Base-by-base conservation (phyloP, 1,140 invertebrate genomes). In the Sycophila sp. region DNA sequence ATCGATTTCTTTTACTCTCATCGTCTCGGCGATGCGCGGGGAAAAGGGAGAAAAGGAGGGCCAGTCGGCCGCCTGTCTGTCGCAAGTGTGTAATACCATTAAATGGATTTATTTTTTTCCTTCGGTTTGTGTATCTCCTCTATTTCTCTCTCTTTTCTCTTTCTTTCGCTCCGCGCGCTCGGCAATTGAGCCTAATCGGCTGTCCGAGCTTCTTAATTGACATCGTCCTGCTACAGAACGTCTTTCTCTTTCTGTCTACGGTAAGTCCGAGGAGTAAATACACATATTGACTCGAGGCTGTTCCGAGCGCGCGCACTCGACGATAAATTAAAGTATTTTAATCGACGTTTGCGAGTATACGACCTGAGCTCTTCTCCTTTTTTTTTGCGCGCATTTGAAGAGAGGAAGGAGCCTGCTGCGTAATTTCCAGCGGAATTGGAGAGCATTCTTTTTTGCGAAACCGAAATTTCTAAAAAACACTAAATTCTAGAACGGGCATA, bases 101-200 rank as follows among this genome's bases (percentile, higher is more conserved):
- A 67, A 58, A 49, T 58, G 65, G 53, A 67, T 67, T 67, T 58
- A 59, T 58, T 40, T 59, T 45, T 64, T 36, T 68, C 28, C 24
- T 8, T n/a, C 45, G 11, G 58, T n/a, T n/a, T n/a, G n/a, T n/a
- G n/a, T n/a, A n/a, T n/a, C n/a, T n/a, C n/a, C n/a, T 47, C 63
- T 51, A 65, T 51, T 66, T 63, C 62, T 45, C 65, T 40, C 65
- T 30, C 66, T 71, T 56, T 49, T 64, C 49, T 69, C 67, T 69
- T 40, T 69, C 67, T 69, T 71, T 60, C 36, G 32, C 28, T n/a
- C 17, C 17, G n/a, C 34, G 30, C 40, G 51, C 63, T 42, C 45
- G 62, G 30, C 47, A 74, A 72, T 76, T 53, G 38, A 53, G 34
- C 34, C 74, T 75, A 74, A 70, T 77, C 74, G 75, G 26, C 45